These are phyloP conservation scores for Urophycis tenuis DNA, from an alignment of 2,797 vertebrate genomes.

Conservation along the genomic window DNA sequence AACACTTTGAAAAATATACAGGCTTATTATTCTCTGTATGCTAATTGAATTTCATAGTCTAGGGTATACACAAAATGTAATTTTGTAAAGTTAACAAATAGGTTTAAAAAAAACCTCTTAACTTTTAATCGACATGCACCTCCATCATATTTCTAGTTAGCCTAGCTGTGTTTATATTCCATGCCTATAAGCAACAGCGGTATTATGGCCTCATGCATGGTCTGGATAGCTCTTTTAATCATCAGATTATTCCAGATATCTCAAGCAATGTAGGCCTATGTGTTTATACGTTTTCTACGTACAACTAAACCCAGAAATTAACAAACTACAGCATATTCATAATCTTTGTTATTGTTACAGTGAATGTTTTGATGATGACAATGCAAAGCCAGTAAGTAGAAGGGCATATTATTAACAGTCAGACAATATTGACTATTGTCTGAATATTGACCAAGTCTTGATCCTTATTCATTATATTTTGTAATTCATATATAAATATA, in stretches of 20 bases:
- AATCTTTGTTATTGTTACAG: background rate
- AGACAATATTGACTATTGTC: background rate
- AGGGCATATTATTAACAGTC: background rate
- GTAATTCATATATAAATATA: background rate
- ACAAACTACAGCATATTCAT: background rate
- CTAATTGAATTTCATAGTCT: slow-evolving; percentile 39
- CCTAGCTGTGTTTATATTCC: background rate
- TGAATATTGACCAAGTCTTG: background rate
- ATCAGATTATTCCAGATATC: background rate
- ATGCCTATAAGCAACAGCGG: background rate
- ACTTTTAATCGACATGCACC: background rate
- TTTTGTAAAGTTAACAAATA: slow-evolving; percentile 9
- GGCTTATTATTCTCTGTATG: slow-evolving; percentile 15
- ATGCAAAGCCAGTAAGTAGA: background rate
- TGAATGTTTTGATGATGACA: background rate
- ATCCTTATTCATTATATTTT: background rate
- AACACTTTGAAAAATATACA: slow-evolving; percentile 21
- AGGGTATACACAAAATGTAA: slow-evolving; percentile 6
- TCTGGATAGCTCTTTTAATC: background rate
- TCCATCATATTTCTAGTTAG: background rate
- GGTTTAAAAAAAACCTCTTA: background rate
- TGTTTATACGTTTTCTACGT: background rate
- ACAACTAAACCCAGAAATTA: background rate
- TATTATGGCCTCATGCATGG: background rate
- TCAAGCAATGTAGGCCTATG: background rate